Evolutionary conservation across 2,797 vertebrate species (phyloP).

Genomic region (Periophthalmus magnuspinnatus): DNA sequence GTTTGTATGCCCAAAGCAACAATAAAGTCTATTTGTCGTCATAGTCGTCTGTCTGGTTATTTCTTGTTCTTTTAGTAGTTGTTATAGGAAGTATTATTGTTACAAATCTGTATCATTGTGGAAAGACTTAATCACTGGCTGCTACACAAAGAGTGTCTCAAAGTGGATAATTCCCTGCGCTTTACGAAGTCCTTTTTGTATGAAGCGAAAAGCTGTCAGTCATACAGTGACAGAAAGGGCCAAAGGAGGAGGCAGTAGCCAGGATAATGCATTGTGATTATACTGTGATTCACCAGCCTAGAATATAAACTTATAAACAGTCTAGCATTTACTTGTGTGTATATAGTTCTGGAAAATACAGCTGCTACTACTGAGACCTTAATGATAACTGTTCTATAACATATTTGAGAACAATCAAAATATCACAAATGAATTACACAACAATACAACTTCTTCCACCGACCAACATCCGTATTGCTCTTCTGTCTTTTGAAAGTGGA

Average conservation of each 20-base stretch:
- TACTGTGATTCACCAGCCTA: constrained; percentile 22
- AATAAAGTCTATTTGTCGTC: constrained; percentile 6
- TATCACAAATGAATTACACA: no score
- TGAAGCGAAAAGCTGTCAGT: constrained; percentile 39
- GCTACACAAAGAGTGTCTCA: constrained; percentile 31
- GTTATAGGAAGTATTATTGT: constrained; percentile 14
- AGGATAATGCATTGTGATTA: constrained; percentile 9
- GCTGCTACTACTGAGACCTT: no score
- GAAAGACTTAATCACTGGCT: constrained; percentile 21
- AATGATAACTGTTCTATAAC: no score
- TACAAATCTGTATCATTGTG: constrained; percentile 13
- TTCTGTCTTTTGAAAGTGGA: no score
- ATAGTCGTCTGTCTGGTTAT: neutral
- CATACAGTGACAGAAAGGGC: constrained; percentile 18
- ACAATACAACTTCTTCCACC: no score
- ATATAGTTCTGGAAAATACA: no score
- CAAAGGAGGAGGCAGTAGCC: constrained; percentile 35
- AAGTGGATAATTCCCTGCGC: constrained; percentile 12
- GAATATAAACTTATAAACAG: no score
- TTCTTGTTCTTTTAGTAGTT: constrained; percentile 3
- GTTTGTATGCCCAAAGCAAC: neutral
- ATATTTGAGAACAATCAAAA: no score
- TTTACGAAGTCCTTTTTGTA: constrained; percentile 28
- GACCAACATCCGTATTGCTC: no score
- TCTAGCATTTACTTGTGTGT: no score